Evolutionary conservation across 2,113 vertebrate species (phyloP).

Genomic region (Naja naja): DNA sequence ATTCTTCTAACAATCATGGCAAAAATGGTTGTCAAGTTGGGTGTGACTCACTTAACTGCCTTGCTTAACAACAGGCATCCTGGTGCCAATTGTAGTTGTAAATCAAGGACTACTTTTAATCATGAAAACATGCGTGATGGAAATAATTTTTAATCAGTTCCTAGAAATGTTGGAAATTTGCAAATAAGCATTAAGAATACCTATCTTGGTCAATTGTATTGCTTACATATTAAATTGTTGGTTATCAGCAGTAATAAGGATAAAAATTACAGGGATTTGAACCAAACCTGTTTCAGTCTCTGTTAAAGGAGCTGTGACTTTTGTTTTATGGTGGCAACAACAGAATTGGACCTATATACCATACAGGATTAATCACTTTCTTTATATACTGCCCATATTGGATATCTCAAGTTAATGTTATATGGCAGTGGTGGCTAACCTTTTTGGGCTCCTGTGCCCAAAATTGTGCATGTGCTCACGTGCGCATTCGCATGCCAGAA

Average conservation of each 20-base stretch:
- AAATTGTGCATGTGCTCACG: no score
- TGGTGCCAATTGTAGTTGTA: not conserved
- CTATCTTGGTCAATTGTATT: not conserved
- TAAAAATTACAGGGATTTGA: not conserved
- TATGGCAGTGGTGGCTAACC: no score
- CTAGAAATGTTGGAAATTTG: not conserved
- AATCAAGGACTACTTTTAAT: not conserved
- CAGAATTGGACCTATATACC: not conserved
- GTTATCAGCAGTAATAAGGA: not conserved
- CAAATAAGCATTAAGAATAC: not conserved
- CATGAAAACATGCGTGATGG: not conserved
- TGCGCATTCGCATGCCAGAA: no score
- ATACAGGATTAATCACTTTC: not conserved
- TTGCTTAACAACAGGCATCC: no score
- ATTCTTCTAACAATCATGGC: not conserved
- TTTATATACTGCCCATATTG: not conserved
- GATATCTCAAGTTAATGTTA: not conserved
- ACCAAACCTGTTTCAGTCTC: not conserved
- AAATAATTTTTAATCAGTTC: not conserved
- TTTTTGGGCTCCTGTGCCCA: no score
- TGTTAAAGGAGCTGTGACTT: not conserved
- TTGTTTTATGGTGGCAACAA: not conserved
- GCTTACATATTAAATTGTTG: not conserved
- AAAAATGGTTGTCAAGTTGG: not conserved
- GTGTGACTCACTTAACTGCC: not conserved